Evolutionary conservation across 2,888 invertebrate species (phyloP), one percentile per base, ranked within the genome.

Genomic region (Mactromeris polynyma): DNA sequence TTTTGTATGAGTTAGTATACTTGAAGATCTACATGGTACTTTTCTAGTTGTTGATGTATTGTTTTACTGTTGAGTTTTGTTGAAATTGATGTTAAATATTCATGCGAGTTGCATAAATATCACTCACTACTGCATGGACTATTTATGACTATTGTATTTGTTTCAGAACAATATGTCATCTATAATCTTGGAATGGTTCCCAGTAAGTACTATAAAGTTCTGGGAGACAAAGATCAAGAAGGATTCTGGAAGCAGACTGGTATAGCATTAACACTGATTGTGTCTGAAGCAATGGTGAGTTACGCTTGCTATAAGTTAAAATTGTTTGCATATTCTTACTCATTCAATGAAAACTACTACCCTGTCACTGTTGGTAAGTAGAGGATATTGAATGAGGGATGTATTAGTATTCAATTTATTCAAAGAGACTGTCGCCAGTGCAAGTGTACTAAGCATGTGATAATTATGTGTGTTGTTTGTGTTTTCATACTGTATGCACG

Each of bases 111-210:
- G n/a, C 7, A 14, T 58, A 42, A 6, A 42, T 6, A 9, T 9
- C 42, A 42, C 14, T 42, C 14, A 14, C 14, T 9, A 9, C 6
- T n/a, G 1, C 6, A n/a, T 54, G n/a, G 9, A 26, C 2, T 4
- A 36, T 17, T 2, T 77, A 19, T 36, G 77, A 36, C 14, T 33
- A 2, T 77, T 81, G 2, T 46, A 46, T 54, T 31, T 31, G 21
- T 54, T 81, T 4, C 95, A 97, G 97, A 97, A 92, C 97, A 97
- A 95, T 96, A 97, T 90, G 95, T 97, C 51, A 97, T 97, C 21
- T 97, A 97, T 95, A 96, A 97, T 89, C 97, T 97, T 77, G 97
- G 97, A 6, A 93, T 97, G 46, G 95, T 97, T 78, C 97, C 97
- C 17, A 97, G 97, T 93, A 95, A 97, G 84, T 97, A 97, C 95